Evolutionary conservation across 1,140 invertebrate species (phyloP), one percentile per base, ranked within the genome.

Genomic region (Drosophila sp.): DNA sequence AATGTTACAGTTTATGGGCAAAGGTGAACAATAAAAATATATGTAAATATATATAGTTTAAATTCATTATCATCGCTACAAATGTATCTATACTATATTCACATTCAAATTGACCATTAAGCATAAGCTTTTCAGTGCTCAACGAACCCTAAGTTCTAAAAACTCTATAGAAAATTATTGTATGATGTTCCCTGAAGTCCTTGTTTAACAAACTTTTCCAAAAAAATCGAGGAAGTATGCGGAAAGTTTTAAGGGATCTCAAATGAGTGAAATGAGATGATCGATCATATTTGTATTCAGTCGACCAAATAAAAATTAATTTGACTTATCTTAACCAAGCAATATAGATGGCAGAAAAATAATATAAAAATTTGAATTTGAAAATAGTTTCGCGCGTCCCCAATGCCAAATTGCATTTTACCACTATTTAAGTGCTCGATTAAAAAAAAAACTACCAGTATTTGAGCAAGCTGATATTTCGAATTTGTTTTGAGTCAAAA

Each of bases 21-120:
- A 50, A 50, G 44, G 44, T 50, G 44, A 50, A 50, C 25, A 50
- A 50, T 50, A 50, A 50, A 50, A 27, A 17, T 27, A 50, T 8
- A 50, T 50, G 7, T 7, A 7, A 23, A n/a, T 6, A 47, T 7
- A 23, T 47, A 25, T 25, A 27, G 7, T 50, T 27, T 50, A 50
- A 50, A 50, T 50, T 44, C 41, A 44, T 8, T 44, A 44, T 44
- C n/a, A 44, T 44, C 17, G n/a, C n/a, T 23, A 1, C 41, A 44
- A 5, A 44, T 17, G 17, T 17, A 17, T 44, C n/a, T 17, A 44
- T 44, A 44, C 4, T 5, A 47, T 47, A 6, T 47, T 25, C 6
- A 47, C 6, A 47, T 47, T 2, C 4, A 47, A 23, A 47, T 47
- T 47, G 1, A 25, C 23, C 7, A 23, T 23, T 47, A 47, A 5